Evolutionary conservation across 2,797 vertebrate species (phyloP).

Genomic region (Craterocephalus amniculus): DNA sequence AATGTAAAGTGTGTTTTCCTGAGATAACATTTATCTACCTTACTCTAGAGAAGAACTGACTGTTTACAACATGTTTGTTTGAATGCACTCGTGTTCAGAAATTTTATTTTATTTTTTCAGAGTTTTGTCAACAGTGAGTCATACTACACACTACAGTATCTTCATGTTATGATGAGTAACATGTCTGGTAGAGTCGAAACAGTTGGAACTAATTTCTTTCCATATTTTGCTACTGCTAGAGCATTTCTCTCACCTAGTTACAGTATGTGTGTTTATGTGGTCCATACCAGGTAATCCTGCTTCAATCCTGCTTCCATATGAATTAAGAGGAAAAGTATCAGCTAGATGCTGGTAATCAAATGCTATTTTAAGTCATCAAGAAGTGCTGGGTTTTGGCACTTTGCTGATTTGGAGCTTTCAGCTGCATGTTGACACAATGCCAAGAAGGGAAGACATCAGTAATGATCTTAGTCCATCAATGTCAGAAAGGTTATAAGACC

Average conservation of each 20-base stretch:
- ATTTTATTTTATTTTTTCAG: constrained; percentile 28
- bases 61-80: constrained; percentile 20
- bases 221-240: not conserved
- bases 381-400: not conserved
- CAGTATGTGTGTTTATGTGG: no score
- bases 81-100: constrained; percentile 27
- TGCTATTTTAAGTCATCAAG: not conserved
- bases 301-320: not conserved
- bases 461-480: not conserved
- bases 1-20: constrained; percentile 57
- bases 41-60: constrained; percentile 34
- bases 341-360: not conserved
- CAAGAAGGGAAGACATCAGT: not conserved
- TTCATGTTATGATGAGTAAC: constrained; percentile 15
- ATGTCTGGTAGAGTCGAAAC: not conserved
- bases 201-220: constrained; percentile 19
- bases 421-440: not conserved
- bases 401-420: not conserved
- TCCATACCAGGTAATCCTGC: not conserved
- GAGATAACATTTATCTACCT: constrained; percentile 64
- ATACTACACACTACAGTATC: not conserved
- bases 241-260: no score
- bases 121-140: constrained; percentile 33
- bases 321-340: not conserved
- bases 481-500: not conserved